Evolutionary conservation across 1,140 invertebrate genomes (phyloP), one percentile per base, ranked within the genome.

Genomic region (Drosophila trapezifrons): DNA sequence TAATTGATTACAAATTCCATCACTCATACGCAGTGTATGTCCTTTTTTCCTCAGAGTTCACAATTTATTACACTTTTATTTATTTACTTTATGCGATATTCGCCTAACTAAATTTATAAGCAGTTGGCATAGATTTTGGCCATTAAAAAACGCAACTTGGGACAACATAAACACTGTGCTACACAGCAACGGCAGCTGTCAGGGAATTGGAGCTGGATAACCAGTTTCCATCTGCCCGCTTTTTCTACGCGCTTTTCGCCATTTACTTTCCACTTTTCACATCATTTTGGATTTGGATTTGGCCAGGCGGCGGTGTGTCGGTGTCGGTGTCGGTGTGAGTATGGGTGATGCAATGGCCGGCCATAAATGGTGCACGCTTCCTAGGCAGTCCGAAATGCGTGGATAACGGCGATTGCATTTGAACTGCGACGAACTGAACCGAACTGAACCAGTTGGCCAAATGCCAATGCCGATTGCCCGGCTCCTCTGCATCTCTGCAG

Each of bases 321-420:
- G 17, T 45, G 52, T 32, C 17, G 27, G 27, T 9, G 17, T 56
- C 22, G 55, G 63, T 49, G 17, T 47, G 40, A 46, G 40, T 38
- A 57, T 38, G 63, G 51, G 51, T 86, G 82, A 86, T 86, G 82
- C 82, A 86, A 86, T 79, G 71, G 58, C 49, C 32, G 59, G 51
- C 83, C 83, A 77, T 87, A 87, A 89, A 87, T 89, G 83, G 83
- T 35, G 22, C 66, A 76, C 52, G 70, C 83, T 86, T 86, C 82
- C 82, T 86, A 87, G 84, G 80, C 82, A 72, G 57, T 47, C 29
- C 22, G 47, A 37, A 74, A 74, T 60, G 69, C 75, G 79, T 58
- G 55, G 40, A 35, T 35, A 63, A 37, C 62, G 29, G 13, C 29
- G 47, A 70, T 70, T 52, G 45, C 64, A 51, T 66, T 65, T 47